Evolutionary conservation across 1,140 invertebrate species (phyloP).

Genomic region (Kradibia gibbosae): DNA sequence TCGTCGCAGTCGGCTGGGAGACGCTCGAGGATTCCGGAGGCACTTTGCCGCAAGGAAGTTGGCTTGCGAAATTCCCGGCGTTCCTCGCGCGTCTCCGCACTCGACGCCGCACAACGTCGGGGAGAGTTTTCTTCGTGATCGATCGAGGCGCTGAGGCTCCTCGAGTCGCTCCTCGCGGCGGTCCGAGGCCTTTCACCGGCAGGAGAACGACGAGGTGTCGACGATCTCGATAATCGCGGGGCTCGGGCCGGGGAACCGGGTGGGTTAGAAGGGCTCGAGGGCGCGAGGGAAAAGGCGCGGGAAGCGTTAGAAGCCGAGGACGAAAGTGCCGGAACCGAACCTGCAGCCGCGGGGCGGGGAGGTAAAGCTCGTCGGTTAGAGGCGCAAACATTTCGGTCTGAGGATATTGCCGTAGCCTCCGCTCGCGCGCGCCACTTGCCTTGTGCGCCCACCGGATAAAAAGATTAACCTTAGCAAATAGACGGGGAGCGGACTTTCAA

Average conservation of each 20-base stretch:
- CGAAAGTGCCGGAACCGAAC: background rate
- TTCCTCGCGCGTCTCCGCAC: conserved; percentile 24
- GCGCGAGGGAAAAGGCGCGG: background rate
- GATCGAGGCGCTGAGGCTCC: background rate
- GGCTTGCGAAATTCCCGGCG: conserved; percentile 31
- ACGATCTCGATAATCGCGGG: conserved; percentile 41
- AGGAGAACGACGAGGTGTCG: conserved; percentile 20
- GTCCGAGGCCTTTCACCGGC: background rate
- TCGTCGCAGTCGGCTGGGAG: background rate
- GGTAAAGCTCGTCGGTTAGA: no score
- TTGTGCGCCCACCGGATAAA: conserved; percentile 36
- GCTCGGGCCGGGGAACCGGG: background rate
- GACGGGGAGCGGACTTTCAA: conserved; percentile 24
- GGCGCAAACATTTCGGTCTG: conserved; percentile 36
- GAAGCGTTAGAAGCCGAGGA: background rate
- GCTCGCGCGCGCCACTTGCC: background rate
- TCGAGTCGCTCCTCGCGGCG: background rate
- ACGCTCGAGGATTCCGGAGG: background rate
- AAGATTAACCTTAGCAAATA: conserved; percentile 48
- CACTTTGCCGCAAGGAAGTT: conserved; percentile 36
- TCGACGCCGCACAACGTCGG: background rate
- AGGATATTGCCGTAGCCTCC: conserved; percentile 37
- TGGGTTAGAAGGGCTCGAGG: no score
- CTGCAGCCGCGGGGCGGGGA: background rate
- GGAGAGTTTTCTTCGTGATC: conserved; percentile 21